phyloP scores from a whole-genome alignment of 2,888 invertebrate species.

The Gibbula magus region DNA sequence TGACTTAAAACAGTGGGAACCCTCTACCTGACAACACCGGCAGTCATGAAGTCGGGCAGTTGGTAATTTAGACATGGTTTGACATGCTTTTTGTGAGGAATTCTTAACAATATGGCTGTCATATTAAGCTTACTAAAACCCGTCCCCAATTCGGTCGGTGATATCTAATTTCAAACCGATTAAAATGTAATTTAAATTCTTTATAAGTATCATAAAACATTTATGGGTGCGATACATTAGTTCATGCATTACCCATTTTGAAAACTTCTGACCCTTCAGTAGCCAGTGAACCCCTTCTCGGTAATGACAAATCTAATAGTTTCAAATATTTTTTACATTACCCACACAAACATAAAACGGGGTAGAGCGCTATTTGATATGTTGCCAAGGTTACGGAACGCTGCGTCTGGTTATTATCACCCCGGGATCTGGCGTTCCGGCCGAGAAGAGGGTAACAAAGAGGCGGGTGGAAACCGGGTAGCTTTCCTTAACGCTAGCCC shows the following conservation, averaged over 20 bases:
- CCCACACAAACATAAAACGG: not conserved
- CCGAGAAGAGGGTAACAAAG: not conserved
- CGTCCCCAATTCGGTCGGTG: no score
- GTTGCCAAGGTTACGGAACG: slow-evolving; percentile 5
- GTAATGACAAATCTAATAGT: slow-evolving; percentile 21
- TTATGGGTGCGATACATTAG: not conserved
- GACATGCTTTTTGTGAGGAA: no score
- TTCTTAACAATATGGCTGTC: no score
- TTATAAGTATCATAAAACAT: not conserved
- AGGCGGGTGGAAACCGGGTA: slow-evolving; percentile 6
- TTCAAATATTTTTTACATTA: slow-evolving; percentile 23
- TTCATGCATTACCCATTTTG: slow-evolving; percentile 5
- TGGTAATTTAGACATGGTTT: no score
- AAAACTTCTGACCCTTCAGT: not conserved
- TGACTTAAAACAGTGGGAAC: no score
- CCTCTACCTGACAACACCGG: no score
- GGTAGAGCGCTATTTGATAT: slow-evolving; percentile 12
- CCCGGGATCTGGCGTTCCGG: not conserved
- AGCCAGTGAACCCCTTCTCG: not conserved
- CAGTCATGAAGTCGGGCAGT: no score
- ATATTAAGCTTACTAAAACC: no score
- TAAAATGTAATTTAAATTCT: slow-evolving; percentile 10
- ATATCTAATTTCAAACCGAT: not conserved
- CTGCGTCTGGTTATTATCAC: not conserved
- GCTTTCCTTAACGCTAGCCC: slow-evolving; percentile 1